Conservation (phyloP, 2,888 invertebrate species). For the Caenorhabditis plicata region DNA sequence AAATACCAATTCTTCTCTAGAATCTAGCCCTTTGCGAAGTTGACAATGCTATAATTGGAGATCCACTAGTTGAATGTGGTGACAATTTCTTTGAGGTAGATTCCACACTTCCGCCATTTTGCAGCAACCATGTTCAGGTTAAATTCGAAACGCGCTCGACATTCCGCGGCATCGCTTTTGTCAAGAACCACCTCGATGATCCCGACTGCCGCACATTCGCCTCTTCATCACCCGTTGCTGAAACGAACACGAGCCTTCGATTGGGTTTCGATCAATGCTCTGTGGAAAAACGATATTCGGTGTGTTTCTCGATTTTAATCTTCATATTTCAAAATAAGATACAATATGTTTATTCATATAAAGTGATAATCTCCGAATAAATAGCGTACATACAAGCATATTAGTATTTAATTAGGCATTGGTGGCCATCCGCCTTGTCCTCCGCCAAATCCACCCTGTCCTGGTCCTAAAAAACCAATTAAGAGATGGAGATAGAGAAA, state of each 20-base stretch:
- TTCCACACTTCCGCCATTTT: neutral
- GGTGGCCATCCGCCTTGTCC: slow-evolving; percentile 35
- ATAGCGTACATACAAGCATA: no score
- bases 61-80: slow-evolving; percentile 60
- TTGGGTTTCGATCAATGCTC: slow-evolving; percentile 57
- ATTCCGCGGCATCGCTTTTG: slow-evolving; percentile 58
- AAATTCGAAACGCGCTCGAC: slow-evolving; percentile 59
- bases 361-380: neutral
- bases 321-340: neutral
- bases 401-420: slow-evolving; percentile 28
- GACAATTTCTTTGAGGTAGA: slow-evolving; percentile 47
- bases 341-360: slow-evolving; percentile 3
- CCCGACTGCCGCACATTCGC: slow-evolving; percentile 35
- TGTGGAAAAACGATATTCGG: slow-evolving; percentile 51
- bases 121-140: slow-evolving; percentile 37
- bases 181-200: slow-evolving; percentile 55
- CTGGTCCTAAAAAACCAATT: no score
- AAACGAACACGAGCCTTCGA: slow-evolving; percentile 45
- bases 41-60: slow-evolving; percentile 53
- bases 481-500: no score
- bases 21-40: slow-evolving; percentile 17
- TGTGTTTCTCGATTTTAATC: slow-evolving; percentile 12
- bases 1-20: slow-evolving; percentile 9
- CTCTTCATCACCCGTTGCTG: slow-evolving; percentile 6
- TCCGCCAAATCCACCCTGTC: slow-evolving; percentile 27